Conservation (phyloP, 2,113 vertebrate genomes). For the Aythya baeri region DNA sequence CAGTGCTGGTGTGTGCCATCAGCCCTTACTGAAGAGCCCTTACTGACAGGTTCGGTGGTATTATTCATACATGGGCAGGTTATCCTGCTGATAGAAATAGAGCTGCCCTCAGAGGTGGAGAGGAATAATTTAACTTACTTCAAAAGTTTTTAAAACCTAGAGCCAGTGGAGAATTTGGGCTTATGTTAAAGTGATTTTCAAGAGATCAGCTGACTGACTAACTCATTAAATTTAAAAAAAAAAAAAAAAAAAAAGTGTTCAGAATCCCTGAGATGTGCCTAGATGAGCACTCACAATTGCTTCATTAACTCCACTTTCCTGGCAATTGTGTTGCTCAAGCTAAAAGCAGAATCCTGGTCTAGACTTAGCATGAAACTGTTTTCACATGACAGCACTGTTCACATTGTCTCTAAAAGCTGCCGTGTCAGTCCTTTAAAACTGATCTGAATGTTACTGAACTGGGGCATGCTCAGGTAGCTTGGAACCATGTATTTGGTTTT, state of each 20-base stretch:
- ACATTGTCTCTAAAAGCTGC: neutral
- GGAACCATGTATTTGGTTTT: neutral
- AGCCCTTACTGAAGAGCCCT: neutral
- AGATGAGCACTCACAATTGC: neutral
- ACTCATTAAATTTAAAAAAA: neutral
- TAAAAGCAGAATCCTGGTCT: neutral
- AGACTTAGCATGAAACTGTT: neutral
- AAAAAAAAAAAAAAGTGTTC: neutral
- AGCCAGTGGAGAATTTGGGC: neutral
- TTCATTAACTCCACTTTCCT: neutral
- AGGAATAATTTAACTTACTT: neutral
- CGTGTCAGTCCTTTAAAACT: neutral
- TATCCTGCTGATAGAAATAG: neutral
- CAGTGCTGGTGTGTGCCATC: neutral
- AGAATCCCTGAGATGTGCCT: neutral
- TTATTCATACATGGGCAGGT: neutral
- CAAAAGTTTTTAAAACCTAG: neutral
- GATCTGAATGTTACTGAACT: neutral
- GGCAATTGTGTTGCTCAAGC: neutral
- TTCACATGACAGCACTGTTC: neutral
- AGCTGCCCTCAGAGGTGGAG: neutral
- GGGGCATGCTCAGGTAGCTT: fast-evolving
- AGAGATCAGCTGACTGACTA: neutral
- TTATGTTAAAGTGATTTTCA: neutral
- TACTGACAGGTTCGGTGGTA: neutral